These are phyloP conservation scores for Sphenodon punctatus DNA, from an alignment of 2,797 vertebrate genomes.

Conservation along the genomic window DNA sequence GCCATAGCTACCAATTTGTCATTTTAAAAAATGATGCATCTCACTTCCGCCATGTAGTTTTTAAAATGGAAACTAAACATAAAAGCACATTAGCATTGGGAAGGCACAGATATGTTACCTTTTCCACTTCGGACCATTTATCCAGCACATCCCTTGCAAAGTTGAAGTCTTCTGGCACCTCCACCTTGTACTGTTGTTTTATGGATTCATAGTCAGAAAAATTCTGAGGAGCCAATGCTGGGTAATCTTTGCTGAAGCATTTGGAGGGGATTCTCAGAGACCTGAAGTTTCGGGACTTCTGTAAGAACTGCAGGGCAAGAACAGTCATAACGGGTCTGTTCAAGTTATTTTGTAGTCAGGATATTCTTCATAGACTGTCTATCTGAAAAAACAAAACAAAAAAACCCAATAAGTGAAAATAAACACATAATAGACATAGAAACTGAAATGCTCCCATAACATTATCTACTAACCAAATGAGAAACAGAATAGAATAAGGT, in stretches of 20 bases:
- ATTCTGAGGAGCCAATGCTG: slow-evolving; percentile 66
- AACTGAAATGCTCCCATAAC: too few species aligned
- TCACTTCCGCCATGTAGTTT: not conserved
- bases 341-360: not conserved
- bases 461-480: too few species aligned
- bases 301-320: slow-evolving; percentile 22
- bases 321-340: not conserved
- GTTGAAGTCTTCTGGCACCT: slow-evolving; percentile 81
- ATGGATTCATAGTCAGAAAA: slow-evolving; percentile 77
- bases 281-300: not conserved
- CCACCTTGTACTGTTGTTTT: slow-evolving; percentile 65
- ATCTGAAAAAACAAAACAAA: slow-evolving; percentile 38
- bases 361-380: not conserved
- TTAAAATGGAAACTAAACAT: not conserved
- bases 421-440: too few species aligned
- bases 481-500: too few species aligned
- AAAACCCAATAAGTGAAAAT: too few species aligned
- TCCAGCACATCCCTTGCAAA: slow-evolving; percentile 84
- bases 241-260: slow-evolving; percentile 27
- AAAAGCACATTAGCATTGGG: not conserved
- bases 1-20: not conserved
- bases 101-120: slow-evolving; percentile 63
- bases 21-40: not conserved
- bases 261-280: not conserved
- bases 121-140: slow-evolving; percentile 78